A percentile compares a stretch with the other conserved stretches of the same genome.
phyloP scores from a whole-genome alignment of 37 sponge, comb jelly and placozoan genomes.

The Diacarnus erythraeanus region DNA sequence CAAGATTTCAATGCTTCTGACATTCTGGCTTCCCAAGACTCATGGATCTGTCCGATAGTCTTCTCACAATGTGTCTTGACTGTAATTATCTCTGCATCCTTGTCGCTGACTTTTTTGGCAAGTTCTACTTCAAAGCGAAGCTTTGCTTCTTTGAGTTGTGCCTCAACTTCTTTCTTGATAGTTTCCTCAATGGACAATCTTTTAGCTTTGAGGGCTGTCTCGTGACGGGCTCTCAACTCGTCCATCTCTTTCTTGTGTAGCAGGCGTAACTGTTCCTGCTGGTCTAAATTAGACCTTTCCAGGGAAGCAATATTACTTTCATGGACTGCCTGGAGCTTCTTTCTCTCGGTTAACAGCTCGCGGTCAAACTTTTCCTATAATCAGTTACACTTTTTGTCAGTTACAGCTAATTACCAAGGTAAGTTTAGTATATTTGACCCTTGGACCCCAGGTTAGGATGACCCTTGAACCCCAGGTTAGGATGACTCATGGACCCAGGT shows the following conservation, averaged over 20 bases:
- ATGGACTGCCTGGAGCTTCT: conserved; percentile 1
- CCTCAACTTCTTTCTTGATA: neutral
- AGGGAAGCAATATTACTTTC: neutral
- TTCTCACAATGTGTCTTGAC: neutral
- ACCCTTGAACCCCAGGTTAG: too few relatives aligned
- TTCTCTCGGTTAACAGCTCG: conserved; percentile 11
- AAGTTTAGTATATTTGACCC: too few relatives aligned
- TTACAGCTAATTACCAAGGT: too few relatives aligned
- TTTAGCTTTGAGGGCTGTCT: neutral
- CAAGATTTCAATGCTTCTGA: neutral
- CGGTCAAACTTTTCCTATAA: conserved; percentile 7
- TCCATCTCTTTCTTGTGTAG: conserved; percentile 4
- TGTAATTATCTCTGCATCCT: neutral
- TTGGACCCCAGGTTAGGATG: too few relatives aligned
- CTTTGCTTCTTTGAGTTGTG: neutral
- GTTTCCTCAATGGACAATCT: neutral
- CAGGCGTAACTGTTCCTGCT: neutral
- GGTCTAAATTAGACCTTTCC: neutral
- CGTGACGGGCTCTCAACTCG: neutral
- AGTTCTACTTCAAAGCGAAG: neutral
- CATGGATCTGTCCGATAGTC: neutral
- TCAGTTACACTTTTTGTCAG: too few relatives aligned
- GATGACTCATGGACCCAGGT: too few relatives aligned
- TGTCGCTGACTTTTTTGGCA: neutral
- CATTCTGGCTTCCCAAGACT: neutral